Evolutionary conservation across 2,888 invertebrate genomes (phyloP), one percentile per base, ranked within the genome.

Genomic region (Epistrophe eligans): DNA sequence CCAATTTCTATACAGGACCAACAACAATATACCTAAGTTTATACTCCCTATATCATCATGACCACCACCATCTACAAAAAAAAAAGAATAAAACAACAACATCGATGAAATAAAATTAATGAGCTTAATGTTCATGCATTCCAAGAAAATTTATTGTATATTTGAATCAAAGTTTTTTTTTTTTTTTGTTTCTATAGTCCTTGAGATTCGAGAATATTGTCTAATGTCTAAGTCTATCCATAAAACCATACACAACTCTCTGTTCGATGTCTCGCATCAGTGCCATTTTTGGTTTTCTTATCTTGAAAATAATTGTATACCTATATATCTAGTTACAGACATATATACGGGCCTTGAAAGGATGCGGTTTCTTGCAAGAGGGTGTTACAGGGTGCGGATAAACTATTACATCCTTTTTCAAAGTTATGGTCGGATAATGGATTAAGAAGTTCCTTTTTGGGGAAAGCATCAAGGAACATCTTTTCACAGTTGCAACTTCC

Each of bases 381-480:
- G 28, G 43, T 13, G 43, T 13, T 64, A 40, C 24, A 43, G 24
- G 24, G 70, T 24, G 38, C 32, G 35, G 13, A 77, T 70, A 79
- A 83, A 73, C 79, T 83, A 67, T 79, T 60, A 71, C 80, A 72
- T 73, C 70, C 73, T 62, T 57, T 71, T 80, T 67, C 50, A 74
- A 79, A 82, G 70, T 85, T 82, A 82, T 82, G 38, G 73, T 64
- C 71, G 64, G 52, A 52, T 77, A 82, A 79, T 85, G 85, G 82
- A 85, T 82, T 85, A 81, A 79, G 73, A 82, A 81, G 72, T 77
- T 74, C 40, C 43, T 64, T 71, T 52, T 38, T 60, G 19, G 4
- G 17, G 3, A 43, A 35, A 35, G 24, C n/a, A 15, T n/a, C 17
- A 40, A 35, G 43, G 70, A 60, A 35, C 72, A 58, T 72, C 72